A percentile compares a stretch with the other conserved stretches of the same genome.
Evolutionary conservation across 2,113 vertebrate genomes (phyloP).

Genomic region (Chlamydotis undulata): DNA sequence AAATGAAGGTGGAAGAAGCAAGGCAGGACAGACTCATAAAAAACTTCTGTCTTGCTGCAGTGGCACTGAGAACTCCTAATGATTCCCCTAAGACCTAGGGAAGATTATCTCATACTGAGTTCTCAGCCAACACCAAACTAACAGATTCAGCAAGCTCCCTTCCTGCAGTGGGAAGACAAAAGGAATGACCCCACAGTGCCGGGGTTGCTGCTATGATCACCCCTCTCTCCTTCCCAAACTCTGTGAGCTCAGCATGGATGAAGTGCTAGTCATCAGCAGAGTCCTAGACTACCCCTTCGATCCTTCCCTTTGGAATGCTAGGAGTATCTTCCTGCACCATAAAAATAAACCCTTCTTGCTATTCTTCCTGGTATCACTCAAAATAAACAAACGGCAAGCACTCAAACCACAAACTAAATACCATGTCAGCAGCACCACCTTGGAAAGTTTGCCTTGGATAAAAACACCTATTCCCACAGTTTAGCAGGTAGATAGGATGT

Average conservation of each 20-base stretch:
- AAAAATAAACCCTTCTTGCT: constrained; percentile 31
- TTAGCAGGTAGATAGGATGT: neutral
- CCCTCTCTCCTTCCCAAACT: neutral
- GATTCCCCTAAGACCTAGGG: neutral
- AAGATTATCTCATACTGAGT: neutral
- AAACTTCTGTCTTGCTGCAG: neutral
- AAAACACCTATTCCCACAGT: neutral
- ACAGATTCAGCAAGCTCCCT: neutral
- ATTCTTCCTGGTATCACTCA: constrained; percentile 10
- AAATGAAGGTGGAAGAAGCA: neutral
- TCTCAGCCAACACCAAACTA: neutral
- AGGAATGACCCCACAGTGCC: neutral
- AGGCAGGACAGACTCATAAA: neutral
- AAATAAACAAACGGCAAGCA: constrained; percentile 28
- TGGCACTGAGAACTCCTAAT: neutral
- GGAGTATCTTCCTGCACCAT: neutral
- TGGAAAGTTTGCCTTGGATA: constrained; percentile 35
- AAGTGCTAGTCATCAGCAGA: neutral
- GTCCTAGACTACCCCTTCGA: neutral
- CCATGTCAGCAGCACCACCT: constrained; percentile 38
- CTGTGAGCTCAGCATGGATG: neutral
- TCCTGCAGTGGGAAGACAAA: neutral
- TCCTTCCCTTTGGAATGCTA: constrained; percentile 31
- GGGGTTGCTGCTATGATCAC: neutral
- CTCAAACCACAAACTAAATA: constrained; percentile 47